Evolutionary conservation across 2,888 invertebrate genomes (phyloP), one percentile per base, ranked within the genome.

Genomic region (Elysia crispata): DNA sequence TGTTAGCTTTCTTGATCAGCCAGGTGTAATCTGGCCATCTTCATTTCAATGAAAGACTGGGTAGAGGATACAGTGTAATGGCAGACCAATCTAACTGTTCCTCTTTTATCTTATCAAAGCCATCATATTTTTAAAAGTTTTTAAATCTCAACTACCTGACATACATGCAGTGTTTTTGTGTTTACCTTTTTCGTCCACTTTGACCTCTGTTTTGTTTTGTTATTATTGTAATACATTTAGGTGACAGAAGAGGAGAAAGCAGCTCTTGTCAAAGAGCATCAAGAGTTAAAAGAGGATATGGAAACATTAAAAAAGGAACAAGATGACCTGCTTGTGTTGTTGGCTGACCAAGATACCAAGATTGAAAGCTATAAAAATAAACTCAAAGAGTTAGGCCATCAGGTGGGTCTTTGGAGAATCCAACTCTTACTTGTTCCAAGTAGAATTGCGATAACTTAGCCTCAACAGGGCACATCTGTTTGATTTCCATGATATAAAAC

Each of bases 321-420:
- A 91, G 98, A 99, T 86, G 98, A 98, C 92, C 92, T 99, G 83
- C 92, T 99, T 79, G 96, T 96, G 89, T 92, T 99, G 80, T 93
- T 99, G 60, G 95, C 97, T 0, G 97, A 98, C 91, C 98, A 98
- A 94, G 98, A 95, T 86, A 90, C 91, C 69, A 96, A 95, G 91
- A 92, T 97, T 57, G 93, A 93, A 69, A 93, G 94, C 75, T 96
- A 95, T 91, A 95, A 94, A 83, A 83, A 86, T 5, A 87, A 88
- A 72, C 86, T 93, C 66, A 91, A 91, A 84, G 90, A 89, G 54
- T 87, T 92, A 5, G 93, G 93, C 33, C 89, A 91, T 84, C 87
- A 89, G 85, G 92, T 92, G 69, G 81, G 87, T 41, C n/a, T n/a
- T n/a, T 41, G 11, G 5, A 41, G 5, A 11, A 3, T 41, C 41